Evolutionary conservation across 2,797 vertebrate genomes (phyloP), one percentile per base, ranked within the genome.

Genomic region (Miichthys miiuy): DNA sequence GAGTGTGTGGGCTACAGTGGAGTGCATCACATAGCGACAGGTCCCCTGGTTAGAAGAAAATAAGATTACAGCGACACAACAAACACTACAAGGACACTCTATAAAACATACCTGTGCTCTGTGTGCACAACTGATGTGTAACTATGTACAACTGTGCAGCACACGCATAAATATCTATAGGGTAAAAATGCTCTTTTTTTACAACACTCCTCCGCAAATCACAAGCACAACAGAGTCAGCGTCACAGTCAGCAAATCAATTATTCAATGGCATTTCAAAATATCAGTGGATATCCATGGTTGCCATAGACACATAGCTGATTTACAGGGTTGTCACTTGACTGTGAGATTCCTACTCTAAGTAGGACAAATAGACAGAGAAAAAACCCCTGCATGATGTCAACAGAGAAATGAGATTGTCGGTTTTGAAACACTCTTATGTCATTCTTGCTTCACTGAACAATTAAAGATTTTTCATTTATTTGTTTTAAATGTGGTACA

Each of bases 221-320:
- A 79, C 61, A 69, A 85, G 55, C 82, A 87, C 72, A 88, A 81
- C 71, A 88, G 68, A 84, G 64, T 87, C 83, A 70, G 70, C 80
- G 85, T 90, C 87, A 89, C 86, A 90, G 87, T 87, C 70, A 9
- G 75, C 62, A 92, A 92, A 94, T 94, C 91, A 93, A 92, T 94
- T 94, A 93, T 91, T 93, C 83, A 92, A 84, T 85, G 87, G 84
- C 68, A 85, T 93, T 93, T 93, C 77, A 89, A 86, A 92, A 93
- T 87, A 91, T 90, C 87, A 90, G 70, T 84, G 83, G 79, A 88
- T 81, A 73, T 71, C 77, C 58, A 61, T 68, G 69, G 91, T 94
- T 94, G 89, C 92, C 90, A 93, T 92, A 90, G 92, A 94, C 91
- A 93, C 90, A 65, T 61, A 63, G 85, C 82, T 84, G 85, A 91